Conservation (phyloP, 2,888 invertebrate genomes). For the Acrobasis consociella region DNA sequence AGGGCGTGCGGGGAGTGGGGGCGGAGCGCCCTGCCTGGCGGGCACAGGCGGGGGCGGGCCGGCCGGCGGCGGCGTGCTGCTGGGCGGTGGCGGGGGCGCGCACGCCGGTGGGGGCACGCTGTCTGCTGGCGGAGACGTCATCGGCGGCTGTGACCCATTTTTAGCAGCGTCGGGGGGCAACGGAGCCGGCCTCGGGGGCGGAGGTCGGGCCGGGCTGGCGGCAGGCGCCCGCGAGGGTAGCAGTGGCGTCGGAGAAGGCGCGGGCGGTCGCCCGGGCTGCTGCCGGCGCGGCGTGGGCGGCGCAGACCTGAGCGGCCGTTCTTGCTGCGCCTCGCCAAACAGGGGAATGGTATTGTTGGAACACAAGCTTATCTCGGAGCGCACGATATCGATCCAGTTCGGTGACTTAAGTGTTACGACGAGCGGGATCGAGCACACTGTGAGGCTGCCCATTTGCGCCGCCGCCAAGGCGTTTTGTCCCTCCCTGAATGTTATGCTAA, state of each 20-base stretch:
- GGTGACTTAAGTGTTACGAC: slow-evolving; percentile 90
- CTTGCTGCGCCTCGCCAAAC: slow-evolving; percentile 71
- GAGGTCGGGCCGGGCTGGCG: slow-evolving; percentile 78
- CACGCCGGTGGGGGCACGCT: slow-evolving; percentile 85
- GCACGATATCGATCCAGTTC: slow-evolving; percentile 92
- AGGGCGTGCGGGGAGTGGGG: slow-evolving; percentile 84
- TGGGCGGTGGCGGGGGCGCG: slow-evolving; percentile 79
- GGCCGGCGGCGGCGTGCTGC: slow-evolving; percentile 59
- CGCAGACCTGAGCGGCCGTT: slow-evolving; percentile 69
- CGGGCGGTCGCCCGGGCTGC: slow-evolving; percentile 84
- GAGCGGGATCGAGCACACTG: slow-evolving; percentile 86
- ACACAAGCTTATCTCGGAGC: slow-evolving; percentile 92
- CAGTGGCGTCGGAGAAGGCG: slow-evolving; percentile 80
- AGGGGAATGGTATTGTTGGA: slow-evolving; percentile 93
- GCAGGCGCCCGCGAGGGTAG: slow-evolving; percentile 71
- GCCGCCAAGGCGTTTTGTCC: slow-evolving; percentile 94
- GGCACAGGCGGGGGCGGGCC: slow-evolving; percentile 64
- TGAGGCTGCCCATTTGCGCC: slow-evolving; percentile 79
- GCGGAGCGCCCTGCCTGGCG: slow-evolving; percentile 48
- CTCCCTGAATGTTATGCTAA: slow-evolving; percentile 96
- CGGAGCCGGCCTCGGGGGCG: slow-evolving; percentile 84
- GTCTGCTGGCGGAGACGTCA: slow-evolving; percentile 79
- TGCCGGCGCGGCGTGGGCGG: slow-evolving; percentile 78
- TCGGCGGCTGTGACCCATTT: slow-evolving; percentile 56
- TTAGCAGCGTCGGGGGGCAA: slow-evolving; percentile 77